phyloP scores from a whole-genome alignment of 2,888 invertebrate genomes.

The Amaurobius ferox region DNA sequence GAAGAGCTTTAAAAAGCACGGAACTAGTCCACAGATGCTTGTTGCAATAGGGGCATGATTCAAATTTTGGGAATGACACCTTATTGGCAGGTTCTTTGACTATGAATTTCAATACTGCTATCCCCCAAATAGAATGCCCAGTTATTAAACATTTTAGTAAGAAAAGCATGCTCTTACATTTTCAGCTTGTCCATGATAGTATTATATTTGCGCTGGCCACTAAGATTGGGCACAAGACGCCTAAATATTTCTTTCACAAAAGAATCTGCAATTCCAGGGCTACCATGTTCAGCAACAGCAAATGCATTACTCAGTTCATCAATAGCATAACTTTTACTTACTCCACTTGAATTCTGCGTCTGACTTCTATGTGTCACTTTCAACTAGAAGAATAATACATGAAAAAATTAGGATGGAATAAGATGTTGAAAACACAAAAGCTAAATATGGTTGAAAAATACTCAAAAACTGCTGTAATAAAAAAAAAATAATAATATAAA shows the following conservation, averaged over 20 bases:
- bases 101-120: no score
- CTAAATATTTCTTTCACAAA: constrained; percentile 84
- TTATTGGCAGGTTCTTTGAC: no score
- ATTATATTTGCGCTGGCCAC: constrained; percentile 34
- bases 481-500: no score
- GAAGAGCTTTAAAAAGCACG: no score
- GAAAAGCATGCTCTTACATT: constrained; percentile 27
- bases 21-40: no score
- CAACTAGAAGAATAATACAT: constrained; percentile 6
- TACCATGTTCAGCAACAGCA: constrained; percentile 89
- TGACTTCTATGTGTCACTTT: constrained; percentile 25
- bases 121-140: no score
- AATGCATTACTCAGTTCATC: constrained; percentile 91
- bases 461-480: no score
- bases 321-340: constrained; percentile 79
- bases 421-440: no score
- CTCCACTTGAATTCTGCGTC: background rate
- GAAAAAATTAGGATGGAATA: background rate
- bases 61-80: no score
- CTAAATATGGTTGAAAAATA: no score
- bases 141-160: no score
- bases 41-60: no score
- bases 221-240: constrained; percentile 44
- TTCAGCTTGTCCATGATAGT: constrained; percentile 53
- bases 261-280: constrained; percentile 91